A percentile compares a stretch with the other conserved stretches of the same genome.
These are phyloP conservation scores for Muntiacus reevesi DNA, from an alignment of 2,113 vertebrate species.

Conservation along the genomic window DNA sequence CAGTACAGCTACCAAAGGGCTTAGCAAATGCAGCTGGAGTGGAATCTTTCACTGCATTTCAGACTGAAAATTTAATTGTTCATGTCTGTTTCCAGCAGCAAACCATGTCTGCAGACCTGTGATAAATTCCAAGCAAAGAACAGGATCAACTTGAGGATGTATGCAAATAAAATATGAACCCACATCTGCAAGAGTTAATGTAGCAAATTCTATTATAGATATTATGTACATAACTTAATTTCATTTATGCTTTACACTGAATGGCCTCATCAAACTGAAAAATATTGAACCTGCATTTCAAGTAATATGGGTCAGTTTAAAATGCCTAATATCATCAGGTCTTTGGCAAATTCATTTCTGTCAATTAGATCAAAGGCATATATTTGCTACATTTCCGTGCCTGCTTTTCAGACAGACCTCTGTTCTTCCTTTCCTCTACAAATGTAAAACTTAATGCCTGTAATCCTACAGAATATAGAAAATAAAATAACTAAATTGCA, in stretches of 20 bases:
- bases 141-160: constrained; percentile 43
- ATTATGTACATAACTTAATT: constrained; percentile 71
- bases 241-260: constrained; percentile 70
- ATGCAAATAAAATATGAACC: constrained; percentile 78
- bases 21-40: constrained; percentile 67
- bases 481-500: constrained; percentile 43
- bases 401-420: constrained; percentile 49
- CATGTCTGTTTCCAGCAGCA: constrained; percentile 48
- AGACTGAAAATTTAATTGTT: constrained; percentile 78
- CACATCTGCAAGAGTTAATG: constrained; percentile 67
- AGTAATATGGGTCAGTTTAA: constrained; percentile 75
- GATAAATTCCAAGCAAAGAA: constrained; percentile 78
- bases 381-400: constrained; percentile 65
- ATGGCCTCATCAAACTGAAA: constrained; percentile 71
- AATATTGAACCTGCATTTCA: constrained; percentile 70
- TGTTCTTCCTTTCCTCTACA: constrained; percentile 40
- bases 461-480: constrained; percentile 68
- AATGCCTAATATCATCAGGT: constrained; percentile 66
- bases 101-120: constrained; percentile 70
- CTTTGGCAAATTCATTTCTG: constrained; percentile 76
- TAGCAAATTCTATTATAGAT: constrained; percentile 59
- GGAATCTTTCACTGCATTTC: constrained; percentile 58
- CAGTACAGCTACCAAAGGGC: constrained; percentile 64
- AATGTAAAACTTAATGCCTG: constrained; percentile 58
- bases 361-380: constrained; percentile 78